Conservation (phyloP, 2,113 vertebrate species). For the Apodemus speciosus region DNA sequence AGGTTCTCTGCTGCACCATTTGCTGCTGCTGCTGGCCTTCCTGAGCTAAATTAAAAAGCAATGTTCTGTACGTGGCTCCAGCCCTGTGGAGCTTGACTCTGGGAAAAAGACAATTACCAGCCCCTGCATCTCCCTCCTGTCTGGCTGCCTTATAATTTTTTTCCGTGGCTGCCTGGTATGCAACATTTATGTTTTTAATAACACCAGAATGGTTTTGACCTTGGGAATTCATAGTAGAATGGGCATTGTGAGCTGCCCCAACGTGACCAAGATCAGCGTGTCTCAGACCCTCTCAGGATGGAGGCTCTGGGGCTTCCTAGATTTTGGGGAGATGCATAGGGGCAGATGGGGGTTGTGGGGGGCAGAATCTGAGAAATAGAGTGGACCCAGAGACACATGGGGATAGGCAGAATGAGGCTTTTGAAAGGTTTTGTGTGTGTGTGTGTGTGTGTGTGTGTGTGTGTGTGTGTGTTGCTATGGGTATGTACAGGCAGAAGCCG, state of each 20-base stretch:
- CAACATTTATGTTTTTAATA: slow-evolving; percentile 86
- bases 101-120: slow-evolving; percentile 79
- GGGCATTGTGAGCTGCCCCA: slow-evolving; percentile 66
- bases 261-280: slow-evolving; percentile 66
- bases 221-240: slow-evolving; percentile 82
- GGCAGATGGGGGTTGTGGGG: too few relatives aligned
- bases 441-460: background rate
- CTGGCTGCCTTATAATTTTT: slow-evolving; percentile 80
- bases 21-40: slow-evolving; percentile 83
- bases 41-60: slow-evolving; percentile 86
- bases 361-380: background rate
- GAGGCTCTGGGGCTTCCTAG: slow-evolving; percentile 19
- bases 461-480: too few relatives aligned
- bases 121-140: slow-evolving; percentile 72
- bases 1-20: slow-evolving; percentile 77
- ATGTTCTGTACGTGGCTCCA: slow-evolving; percentile 84
- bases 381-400: background rate
- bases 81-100: slow-evolving; percentile 81
- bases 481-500: background rate
- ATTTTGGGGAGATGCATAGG: background rate
- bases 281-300: slow-evolving; percentile 63
- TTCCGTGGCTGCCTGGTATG: slow-evolving; percentile 78
- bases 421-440: background rate
- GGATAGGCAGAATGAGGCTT: background rate
- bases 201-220: slow-evolving; percentile 84